Conservation (phyloP, 2,797 vertebrate genomes). For the Diceros bicornis region DNA sequence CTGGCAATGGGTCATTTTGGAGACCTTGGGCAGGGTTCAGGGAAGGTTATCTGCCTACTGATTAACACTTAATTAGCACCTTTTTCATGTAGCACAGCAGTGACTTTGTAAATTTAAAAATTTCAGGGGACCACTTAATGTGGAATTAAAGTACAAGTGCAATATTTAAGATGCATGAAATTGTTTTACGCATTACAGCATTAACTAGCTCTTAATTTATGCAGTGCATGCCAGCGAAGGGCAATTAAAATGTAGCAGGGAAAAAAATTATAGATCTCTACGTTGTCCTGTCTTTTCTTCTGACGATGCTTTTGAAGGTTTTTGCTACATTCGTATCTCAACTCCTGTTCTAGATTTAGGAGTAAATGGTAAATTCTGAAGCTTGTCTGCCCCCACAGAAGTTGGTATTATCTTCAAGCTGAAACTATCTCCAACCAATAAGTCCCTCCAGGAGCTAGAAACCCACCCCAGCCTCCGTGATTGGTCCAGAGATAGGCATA, state of each 20-base stretch:
- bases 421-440: background rate
- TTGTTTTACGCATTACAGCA: conserved; percentile 85
- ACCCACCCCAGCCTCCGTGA: background rate
- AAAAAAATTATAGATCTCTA: conserved; percentile 74
- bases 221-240: conserved; percentile 80
- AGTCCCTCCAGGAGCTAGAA: conserved; percentile 32
- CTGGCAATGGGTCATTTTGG: conserved; percentile 84
- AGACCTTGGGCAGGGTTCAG: conserved; percentile 83
- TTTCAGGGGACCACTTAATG: conserved; percentile 85
- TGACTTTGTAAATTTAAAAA: conserved; percentile 87
- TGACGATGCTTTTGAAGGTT: conserved; percentile 57
- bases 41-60: conserved; percentile 86
- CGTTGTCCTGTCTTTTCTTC: conserved; percentile 74
- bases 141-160: conserved; percentile 85
- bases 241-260: conserved; percentile 81
- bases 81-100: conserved; percentile 84
- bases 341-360: conserved; percentile 60
- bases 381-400: background rate
- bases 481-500: background rate
- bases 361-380: conserved; percentile 32
- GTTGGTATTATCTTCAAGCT: background rate
- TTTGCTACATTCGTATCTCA: conserved; percentile 52
- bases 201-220: conserved; percentile 87
- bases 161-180: conserved; percentile 87
- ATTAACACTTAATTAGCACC: conserved; percentile 90